Evolutionary conservation across 2,888 invertebrate species (phyloP).

Genomic region (Cataglyphis albicans): DNA sequence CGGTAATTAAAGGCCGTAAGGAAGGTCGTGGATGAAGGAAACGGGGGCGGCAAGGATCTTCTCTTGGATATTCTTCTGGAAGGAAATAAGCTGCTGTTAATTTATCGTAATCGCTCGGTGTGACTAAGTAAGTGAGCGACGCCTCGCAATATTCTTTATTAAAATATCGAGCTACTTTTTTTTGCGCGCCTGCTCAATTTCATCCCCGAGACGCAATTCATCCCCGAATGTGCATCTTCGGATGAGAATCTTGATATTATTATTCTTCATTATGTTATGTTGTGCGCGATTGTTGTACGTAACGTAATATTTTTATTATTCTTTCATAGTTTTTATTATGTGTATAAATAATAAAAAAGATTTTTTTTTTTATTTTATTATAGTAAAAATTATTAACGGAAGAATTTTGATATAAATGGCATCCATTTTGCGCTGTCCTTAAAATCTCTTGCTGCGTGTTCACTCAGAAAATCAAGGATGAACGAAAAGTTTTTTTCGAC

Average conservation of each 20-base stretch:
- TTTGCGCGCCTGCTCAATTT: constrained; percentile 32
- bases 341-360: neutral
- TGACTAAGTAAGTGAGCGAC: constrained; percentile 82
- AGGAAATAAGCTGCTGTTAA: constrained; percentile 76
- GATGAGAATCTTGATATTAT: constrained; percentile 1
- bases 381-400: neutral
- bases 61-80: constrained; percentile 59
- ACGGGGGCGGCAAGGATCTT: constrained; percentile 16
- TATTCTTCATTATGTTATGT: neutral
- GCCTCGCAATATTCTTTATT: constrained; percentile 82
- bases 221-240: neutral
- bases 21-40: constrained; percentile 43
- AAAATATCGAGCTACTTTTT: constrained; percentile 78
- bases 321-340: neutral
- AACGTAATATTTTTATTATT: neutral
- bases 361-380: neutral
- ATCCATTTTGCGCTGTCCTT: neutral
- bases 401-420: neutral
- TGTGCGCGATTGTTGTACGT: neutral
- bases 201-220: constrained; percentile 40
- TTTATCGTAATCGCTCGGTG: constrained; percentile 82
- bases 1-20: constrained; percentile 68
- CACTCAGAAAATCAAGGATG: constrained; percentile 27
- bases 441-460: constrained; percentile 16
- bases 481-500: constrained; percentile 40